A percentile compares a stretch with the other conserved stretches of the same genome.
These are phyloP conservation scores for Cyprinodon brontotheroides DNA, from an alignment of 2,113 vertebrate species.

Conservation along the genomic window DNA sequence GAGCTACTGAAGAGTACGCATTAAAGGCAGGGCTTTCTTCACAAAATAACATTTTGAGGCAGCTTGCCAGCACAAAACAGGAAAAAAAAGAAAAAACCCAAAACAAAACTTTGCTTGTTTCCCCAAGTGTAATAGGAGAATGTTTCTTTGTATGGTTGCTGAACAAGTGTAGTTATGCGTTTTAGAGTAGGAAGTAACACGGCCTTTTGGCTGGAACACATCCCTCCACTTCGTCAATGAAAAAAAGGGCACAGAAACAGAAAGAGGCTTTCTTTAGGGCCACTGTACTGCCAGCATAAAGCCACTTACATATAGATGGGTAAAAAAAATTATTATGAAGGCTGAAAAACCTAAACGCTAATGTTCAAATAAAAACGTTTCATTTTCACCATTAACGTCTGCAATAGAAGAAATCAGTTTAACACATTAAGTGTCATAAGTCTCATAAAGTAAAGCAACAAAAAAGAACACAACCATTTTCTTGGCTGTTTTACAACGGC, in stretches of 20 bases:
- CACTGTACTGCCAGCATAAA: slow-evolving; percentile 8
- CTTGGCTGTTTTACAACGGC: slow-evolving; percentile 19
- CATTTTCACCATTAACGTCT: not conserved
- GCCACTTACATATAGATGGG: slow-evolving; percentile 4
- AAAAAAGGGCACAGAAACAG: slow-evolving; percentile 41
- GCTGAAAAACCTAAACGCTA: slow-evolving; percentile 8
- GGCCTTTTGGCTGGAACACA: slow-evolving; percentile 34
- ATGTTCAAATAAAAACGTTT: not conserved
- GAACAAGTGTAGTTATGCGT: slow-evolving; percentile 22
- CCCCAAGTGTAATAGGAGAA: slow-evolving; percentile 40
- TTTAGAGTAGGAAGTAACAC: slow-evolving; percentile 58
- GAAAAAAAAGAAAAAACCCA: not conserved
- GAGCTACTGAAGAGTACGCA: slow-evolving; percentile 33
- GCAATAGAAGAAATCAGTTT: not conserved
- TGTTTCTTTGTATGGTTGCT: slow-evolving; percentile 6
- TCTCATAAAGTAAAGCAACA: slow-evolving; percentile 21
- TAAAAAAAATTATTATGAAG: slow-evolving; percentile 6
- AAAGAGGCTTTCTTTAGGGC: slow-evolving; percentile 52
- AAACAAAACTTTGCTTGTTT: not conserved
- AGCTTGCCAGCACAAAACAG: slow-evolving; percentile 20
- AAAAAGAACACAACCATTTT: slow-evolving; percentile 15
- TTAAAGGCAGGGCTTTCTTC: slow-evolving; percentile 18
- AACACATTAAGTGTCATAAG: not conserved
- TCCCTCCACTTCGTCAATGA: slow-evolving; percentile 39
- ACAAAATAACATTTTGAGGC: slow-evolving; percentile 56